Conservation (phyloP, 2,113 vertebrate genomes). For the Toxotes jaculatrix region DNA sequence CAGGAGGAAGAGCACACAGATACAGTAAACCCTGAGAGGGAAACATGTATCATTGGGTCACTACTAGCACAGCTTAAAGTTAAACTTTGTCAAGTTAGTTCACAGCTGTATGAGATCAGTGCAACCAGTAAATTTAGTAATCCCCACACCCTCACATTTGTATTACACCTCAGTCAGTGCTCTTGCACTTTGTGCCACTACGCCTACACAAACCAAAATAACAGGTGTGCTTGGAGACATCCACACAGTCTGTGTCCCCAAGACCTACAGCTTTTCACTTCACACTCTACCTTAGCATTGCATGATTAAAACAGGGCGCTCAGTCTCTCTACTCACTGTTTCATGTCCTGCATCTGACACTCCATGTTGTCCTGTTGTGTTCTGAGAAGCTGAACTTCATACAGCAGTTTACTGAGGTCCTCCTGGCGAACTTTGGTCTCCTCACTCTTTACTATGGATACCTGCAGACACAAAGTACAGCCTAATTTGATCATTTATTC, state of each 20-base stretch:
- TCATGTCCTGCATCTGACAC: constrained; percentile 83
- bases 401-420: constrained; percentile 80
- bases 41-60: too few species aligned
- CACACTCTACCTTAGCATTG: neutral
- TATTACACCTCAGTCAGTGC: neutral
- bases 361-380: constrained; percentile 83
- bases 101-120: too few species aligned
- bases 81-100: too few species aligned
- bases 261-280: neutral
- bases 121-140: too few species aligned
- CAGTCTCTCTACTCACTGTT: constrained; percentile 72
- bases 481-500: neutral
- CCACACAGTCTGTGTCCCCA: too few species aligned
- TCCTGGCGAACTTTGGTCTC: constrained; percentile 80
- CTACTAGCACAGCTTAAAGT: too few species aligned
- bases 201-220: neutral
- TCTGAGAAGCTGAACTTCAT: constrained; percentile 77
- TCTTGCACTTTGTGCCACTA: too few species aligned
- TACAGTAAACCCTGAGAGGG: too few species aligned
- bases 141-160: neutral
- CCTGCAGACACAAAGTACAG: constrained; percentile 60
- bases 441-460: constrained; percentile 81
- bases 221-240: neutral
- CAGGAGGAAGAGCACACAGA: too few species aligned
- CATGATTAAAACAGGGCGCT: neutral